Base-by-base conservation (phyloP, 1,140 invertebrate species). In the Drosophila elegans region DNA sequence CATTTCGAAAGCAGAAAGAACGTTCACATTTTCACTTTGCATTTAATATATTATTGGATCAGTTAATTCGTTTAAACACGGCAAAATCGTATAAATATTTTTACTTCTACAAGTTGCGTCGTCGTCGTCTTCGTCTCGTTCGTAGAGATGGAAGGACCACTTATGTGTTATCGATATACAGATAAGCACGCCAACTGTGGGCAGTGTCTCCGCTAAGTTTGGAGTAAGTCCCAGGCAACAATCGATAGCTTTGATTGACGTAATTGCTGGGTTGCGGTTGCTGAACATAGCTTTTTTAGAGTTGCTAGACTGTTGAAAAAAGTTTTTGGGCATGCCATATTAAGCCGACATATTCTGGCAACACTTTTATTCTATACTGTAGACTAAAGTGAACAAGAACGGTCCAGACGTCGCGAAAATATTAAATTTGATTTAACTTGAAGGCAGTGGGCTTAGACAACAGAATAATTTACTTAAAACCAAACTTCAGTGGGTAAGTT, bases 81-180 rank as follows among this genome's bases (percentile, higher is more conserved):
- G 60, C 44, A 72, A 78, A 76, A 67, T 85, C 72, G 62, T 71
- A 85, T 85, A 86, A 86, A 85, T 88, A 78, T 82, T 82, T 86
- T 86, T 75, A 72, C 79, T 86, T 74, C 82, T 86, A 86, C 82
- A 82, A 85, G 82, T 86, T 86, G 82, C 49, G 49, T 52, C 49
- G 32, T 52, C 49, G 49, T 52, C 49, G 49, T 52, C 32, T 52
- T 52, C 48, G 48, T 49, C 27, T 49, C 48, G 27, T 49, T 49
- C 48, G 29, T 38, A 38, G 38, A 39, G 38, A 3, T 39, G 38
- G 3, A 4, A 39, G 9, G 3, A 38, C 9, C 9, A 38, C 3
- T 11, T 3, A 38, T 10, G 36, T 38, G 3, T 10, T 11, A 10
- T 38, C 36, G 36, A 38, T 38, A 38, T 12, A 38, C 10, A 7